Evolutionary conservation across 2,888 invertebrate genomes (phyloP), one percentile per base, ranked within the genome.

Genomic region (Brachynemurus nebulosus): DNA sequence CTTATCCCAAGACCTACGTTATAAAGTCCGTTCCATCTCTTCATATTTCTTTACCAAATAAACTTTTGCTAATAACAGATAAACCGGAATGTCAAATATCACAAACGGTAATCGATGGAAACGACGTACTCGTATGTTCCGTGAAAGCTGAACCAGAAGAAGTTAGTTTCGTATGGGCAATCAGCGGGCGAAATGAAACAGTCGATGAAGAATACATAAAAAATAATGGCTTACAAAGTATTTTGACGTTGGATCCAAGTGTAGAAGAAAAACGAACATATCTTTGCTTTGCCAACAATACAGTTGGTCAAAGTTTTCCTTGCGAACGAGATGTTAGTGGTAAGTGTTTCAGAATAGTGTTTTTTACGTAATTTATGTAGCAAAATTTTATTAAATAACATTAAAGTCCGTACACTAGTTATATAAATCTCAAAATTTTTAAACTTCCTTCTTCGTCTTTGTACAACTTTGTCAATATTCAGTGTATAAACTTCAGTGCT

Each of bases 21-120:
- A n/a, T n/a, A n/a, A n/a, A n/a, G n/a, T n/a, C n/a, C n/a, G n/a
- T n/a, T n/a, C n/a, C n/a, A n/a, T n/a, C n/a, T n/a, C n/a, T n/a
- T n/a, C n/a, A n/a, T n/a, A n/a, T n/a, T n/a, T n/a, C n/a, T n/a
- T n/a, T n/a, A n/a, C n/a, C n/a, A n/a, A n/a, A n/a, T n/a, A n/a
- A n/a, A n/a, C n/a, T n/a, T n/a, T n/a, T n/a, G n/a, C 25, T 9
- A 25, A n/a, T n/a, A n/a, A 11, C 67, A 91, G 91, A 76, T 68
- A 77, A 83, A 53, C 91, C 91, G 1, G 82, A 83, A 56, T 92
- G 91, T 60, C 76, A 78, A 42, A 83, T 92, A 54, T 77, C 79
- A 49, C 77, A 79, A 54, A 72, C 70, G 30, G 80, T 82, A 57
- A 69, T 76, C 42, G 74, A 85, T 48, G 86, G 86, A 20, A 74